Evolutionary conservation across 1,140 invertebrate genomes (phyloP).

Genomic region (Leptopilina clavipes): DNA sequence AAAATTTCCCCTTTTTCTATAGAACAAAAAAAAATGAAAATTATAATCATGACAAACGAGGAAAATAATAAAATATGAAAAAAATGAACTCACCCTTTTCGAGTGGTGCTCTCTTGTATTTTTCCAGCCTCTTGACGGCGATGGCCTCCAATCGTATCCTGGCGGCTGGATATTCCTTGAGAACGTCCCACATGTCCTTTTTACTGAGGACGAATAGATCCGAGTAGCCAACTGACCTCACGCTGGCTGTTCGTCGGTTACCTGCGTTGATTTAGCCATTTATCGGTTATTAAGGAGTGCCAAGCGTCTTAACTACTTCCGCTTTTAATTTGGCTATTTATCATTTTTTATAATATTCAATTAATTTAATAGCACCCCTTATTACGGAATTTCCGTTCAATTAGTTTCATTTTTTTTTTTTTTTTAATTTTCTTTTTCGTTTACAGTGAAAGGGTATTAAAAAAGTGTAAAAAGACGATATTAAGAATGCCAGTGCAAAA

Average conservation of each 20-base stretch:
- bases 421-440: slow-evolving; percentile 1
- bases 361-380: background rate
- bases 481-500: slow-evolving; percentile 1
- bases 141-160: slow-evolving; percentile 97
- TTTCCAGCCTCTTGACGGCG: slow-evolving; percentile 96
- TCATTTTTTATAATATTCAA: background rate
- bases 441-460: background rate
- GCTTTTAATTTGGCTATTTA: slow-evolving; percentile 14
- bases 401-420: too few species aligned
- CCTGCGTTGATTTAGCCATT: slow-evolving; percentile 80
- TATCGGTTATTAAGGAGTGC: slow-evolving; percentile 71
- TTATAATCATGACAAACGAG: too few species aligned
- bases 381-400: background rate
- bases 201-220: slow-evolving; percentile 99
- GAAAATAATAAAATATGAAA: slow-evolving; percentile 17
- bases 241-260: slow-evolving; percentile 96
- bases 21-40: background rate
- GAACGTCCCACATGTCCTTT: slow-evolving; percentile 99
- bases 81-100: slow-evolving; percentile 85
- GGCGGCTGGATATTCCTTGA: slow-evolving; percentile 98
- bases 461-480: background rate
- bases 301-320: slow-evolving; percentile 47
- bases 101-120: slow-evolving; percentile 93
- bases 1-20: background rate
- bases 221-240: slow-evolving; percentile 97